Conservation (phyloP, 2,113 vertebrate genomes). For the Alouatta palliata region DNA sequence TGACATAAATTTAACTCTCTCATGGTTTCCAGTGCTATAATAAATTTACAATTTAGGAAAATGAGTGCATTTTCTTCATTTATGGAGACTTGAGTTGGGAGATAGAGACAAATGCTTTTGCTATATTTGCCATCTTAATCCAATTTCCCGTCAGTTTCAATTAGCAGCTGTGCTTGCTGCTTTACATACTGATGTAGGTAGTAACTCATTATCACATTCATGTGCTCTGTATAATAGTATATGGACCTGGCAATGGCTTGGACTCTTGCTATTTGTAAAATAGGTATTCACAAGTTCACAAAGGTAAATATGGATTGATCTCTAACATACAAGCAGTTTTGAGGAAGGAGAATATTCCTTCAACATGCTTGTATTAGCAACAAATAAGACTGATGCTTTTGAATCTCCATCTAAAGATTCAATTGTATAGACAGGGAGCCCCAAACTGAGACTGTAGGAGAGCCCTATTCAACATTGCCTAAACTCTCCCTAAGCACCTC, state of each 20-base stretch:
- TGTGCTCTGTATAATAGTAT: neutral
- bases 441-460: neutral
- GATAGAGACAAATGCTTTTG: slow-evolving; percentile 32
- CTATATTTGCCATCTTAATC: slow-evolving; percentile 61
- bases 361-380: neutral
- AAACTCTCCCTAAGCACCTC: neutral
- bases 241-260: neutral
- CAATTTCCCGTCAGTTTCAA: slow-evolving; percentile 66
- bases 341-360: slow-evolving; percentile 17
- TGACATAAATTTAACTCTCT: slow-evolving; percentile 10
- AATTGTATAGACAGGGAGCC: neutral
- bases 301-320: neutral
- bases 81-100: slow-evolving; percentile 19
- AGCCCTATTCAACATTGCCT: neutral
- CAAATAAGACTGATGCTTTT: neutral
- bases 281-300: slow-evolving; percentile 23
- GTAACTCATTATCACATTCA: slow-evolving; percentile 52
- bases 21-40: slow-evolving; percentile 17
- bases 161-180: slow-evolving; percentile 54
- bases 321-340: slow-evolving; percentile 2
- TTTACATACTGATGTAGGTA: slow-evolving; percentile 41
- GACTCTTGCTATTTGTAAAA: neutral
- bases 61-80: slow-evolving; percentile 50
- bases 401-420: neutral
- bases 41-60: slow-evolving; percentile 41